Base-by-base conservation (phyloP, 2,113 vertebrate species). In the Eonycteris spelaea region DNA sequence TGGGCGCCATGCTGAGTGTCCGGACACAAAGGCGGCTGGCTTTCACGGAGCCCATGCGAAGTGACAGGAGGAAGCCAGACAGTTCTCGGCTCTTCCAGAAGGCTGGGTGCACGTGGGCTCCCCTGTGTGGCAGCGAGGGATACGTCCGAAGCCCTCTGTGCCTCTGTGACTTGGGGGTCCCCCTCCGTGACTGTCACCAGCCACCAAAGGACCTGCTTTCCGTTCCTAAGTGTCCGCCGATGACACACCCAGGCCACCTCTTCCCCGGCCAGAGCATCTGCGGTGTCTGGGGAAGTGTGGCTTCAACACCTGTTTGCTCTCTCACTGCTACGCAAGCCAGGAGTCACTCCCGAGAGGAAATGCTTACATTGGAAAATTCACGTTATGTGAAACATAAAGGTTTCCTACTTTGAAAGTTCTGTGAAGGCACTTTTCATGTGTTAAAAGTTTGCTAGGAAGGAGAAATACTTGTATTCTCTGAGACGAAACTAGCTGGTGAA, bases 331-430 rank as follows among this genome's bases (percentile, higher is more conserved):
- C 53, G 80, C 48, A 45, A 70, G 38, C 59, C 2, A 33, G 45
- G 28, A 82, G 35, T 67, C 6, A 14, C 18, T 82, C 78, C 77
- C 0, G 0, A 11, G 71, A 90, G 57, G 22, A 45, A 51, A 40
- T 57, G 73, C 78, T 40, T 78, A 43, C 5, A 24, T 70, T 85
- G 74, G 83, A 71, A 91, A 94, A 85, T 83, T 70, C 79, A 77
- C 28, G 33, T 48, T 95, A 55, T 51, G 38, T 53, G 68, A 91
- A 95, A 78, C 83, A 61, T 55, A 79, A 90, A 80, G 71, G 24
- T 11, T 90, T 79, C 38, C 77, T 91, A 59, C 33, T 78, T 79
- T 35, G 48, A 26, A 82, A 92, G 14, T 53, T 91, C 63, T 68
- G n/a, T 40, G 67, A 78, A 74, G 65, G 71, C 43, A 75, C 24